These are phyloP conservation scores for Poecilobothrus nobilitatus DNA, from an alignment of 2,888 invertebrate species.

Conservation along the genomic window DNA sequence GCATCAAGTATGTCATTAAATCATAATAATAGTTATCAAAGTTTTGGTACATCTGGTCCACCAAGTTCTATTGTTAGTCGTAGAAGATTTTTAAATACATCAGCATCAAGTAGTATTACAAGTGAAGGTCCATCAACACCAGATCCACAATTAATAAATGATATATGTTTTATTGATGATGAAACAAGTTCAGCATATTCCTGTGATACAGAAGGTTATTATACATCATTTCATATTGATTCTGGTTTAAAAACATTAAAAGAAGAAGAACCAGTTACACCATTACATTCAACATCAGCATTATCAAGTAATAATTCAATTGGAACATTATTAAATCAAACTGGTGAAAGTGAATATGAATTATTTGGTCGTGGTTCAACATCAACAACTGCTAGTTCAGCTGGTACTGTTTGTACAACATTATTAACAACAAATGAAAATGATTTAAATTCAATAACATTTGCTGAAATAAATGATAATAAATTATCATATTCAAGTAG, in stretches of 20 bases:
- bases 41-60: slow-evolving; percentile 47
- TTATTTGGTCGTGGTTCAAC: slow-evolving; percentile 86
- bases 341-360: slow-evolving; percentile 83
- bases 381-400: slow-evolving; percentile 82
- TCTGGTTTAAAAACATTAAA: slow-evolving; percentile 81
- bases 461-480: not conserved
- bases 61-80: slow-evolving; percentile 63
- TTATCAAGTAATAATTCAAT: slow-evolving; percentile 56
- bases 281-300: slow-evolving; percentile 61
- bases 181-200: slow-evolving; percentile 89
- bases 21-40: slow-evolving; percentile 34
- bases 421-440: slow-evolving; percentile 47
- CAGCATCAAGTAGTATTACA: slow-evolving; percentile 73
- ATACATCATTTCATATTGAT: slow-evolving; percentile 95
- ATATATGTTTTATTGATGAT: slow-evolving; percentile 59
- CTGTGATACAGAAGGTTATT: slow-evolving; percentile 95
- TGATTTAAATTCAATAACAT: slow-evolving; percentile 9
- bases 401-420: slow-evolving; percentile 81
- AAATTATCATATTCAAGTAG: slow-evolving; percentile 28
- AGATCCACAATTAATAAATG: slow-evolving; percentile 65
- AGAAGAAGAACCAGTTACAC: slow-evolving; percentile 66
- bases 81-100: slow-evolving; percentile 59
- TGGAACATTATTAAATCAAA: slow-evolving; percentile 61
- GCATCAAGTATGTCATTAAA: slow-evolving; percentile 64
- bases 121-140: slow-evolving; percentile 79